phyloP scores from a whole-genome alignment of 2,888 invertebrate genomes.

The Cantharis rufa region DNA sequence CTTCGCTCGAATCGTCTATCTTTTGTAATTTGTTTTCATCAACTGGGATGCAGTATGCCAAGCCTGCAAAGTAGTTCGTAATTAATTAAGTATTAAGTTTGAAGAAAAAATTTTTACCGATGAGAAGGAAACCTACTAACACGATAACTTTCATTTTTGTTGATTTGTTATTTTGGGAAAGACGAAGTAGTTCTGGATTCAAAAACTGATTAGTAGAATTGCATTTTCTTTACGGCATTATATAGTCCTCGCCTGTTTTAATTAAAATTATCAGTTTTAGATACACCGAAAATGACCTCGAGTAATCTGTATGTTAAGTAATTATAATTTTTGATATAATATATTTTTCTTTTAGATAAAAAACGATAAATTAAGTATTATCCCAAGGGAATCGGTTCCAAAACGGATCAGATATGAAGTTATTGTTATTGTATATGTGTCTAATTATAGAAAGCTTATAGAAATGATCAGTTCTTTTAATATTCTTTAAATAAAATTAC shows the following conservation, averaged over 20 bases:
- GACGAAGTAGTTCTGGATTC: not conserved
- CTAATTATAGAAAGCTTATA: too few relatives aligned
- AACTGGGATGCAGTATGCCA: not conserved
- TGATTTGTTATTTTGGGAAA: not conserved
- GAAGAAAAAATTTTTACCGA: not conserved
- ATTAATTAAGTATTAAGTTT: not conserved
- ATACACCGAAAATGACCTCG: not conserved
- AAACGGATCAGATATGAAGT: too few relatives aligned
- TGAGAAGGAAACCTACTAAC: not conserved
- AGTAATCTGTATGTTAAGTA: not conserved
- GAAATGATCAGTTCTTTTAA: too few relatives aligned
- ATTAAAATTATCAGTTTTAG: not conserved
- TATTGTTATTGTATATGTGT: too few relatives aligned
- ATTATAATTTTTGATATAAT: not conserved
- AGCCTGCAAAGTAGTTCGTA: not conserved
- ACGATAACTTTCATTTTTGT: not conserved
- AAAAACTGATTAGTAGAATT: not conserved
- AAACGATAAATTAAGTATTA: not conserved
- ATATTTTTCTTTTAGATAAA: not conserved
- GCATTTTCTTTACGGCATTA: not conserved
- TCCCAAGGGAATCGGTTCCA: not conserved
- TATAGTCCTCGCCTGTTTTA: not conserved
- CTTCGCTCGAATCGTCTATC: not conserved
- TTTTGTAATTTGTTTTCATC: not conserved
- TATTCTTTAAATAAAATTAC: too few relatives aligned